These are phyloP conservation scores for Laupala kohalensis DNA, from an alignment of 1,140 invertebrate genomes.

Conservation along the genomic window DNA sequence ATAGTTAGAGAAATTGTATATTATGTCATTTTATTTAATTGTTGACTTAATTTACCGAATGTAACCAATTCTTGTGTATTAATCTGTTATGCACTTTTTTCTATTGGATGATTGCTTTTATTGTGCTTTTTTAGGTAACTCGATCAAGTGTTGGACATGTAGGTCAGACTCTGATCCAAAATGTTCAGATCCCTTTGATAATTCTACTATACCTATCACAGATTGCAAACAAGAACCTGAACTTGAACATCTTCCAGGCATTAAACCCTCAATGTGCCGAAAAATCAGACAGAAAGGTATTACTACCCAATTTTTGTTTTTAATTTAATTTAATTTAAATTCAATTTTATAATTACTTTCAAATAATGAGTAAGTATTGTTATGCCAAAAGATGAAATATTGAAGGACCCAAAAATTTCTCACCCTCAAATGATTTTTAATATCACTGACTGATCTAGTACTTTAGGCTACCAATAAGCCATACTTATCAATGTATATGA, in stretches of 20 bases:
- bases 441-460: no score
- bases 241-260: slow-evolving; percentile 50
- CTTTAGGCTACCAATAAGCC: no score
- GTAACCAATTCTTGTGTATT: background rate
- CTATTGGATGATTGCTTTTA: background rate
- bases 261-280: slow-evolving; percentile 72
- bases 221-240: slow-evolving; percentile 60
- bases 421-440: no score
- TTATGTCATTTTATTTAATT: background rate
- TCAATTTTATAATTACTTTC: no score
- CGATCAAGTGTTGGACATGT: slow-evolving; percentile 87
- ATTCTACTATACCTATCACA: slow-evolving; percentile 69
- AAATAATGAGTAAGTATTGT: no score
- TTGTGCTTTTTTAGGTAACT: slow-evolving; percentile 36
- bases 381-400: no score
- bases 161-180: slow-evolving; percentile 78
- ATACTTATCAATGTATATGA: no score
- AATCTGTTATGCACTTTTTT: background rate
- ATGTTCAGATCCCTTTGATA: slow-evolving; percentile 88
- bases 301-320: background rate
- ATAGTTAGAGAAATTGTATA: background rate
- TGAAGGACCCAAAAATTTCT: no score
- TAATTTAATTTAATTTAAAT: background rate
- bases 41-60: background rate
- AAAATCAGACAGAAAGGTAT: slow-evolving; percentile 86